phyloP scores from a whole-genome alignment of 2,888 invertebrate species.

The Drosophila meridiana region DNA sequence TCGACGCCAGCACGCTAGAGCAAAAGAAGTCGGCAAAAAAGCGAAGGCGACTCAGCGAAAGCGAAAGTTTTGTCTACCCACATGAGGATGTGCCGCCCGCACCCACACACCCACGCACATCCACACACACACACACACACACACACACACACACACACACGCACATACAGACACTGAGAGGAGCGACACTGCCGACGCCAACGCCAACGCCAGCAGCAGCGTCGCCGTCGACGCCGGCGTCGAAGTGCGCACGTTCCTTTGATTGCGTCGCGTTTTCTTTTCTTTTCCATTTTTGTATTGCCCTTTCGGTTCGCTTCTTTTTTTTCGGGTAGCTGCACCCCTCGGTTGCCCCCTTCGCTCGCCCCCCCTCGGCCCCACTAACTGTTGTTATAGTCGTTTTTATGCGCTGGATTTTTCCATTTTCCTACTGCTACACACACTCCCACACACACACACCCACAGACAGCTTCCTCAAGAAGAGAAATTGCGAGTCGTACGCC shows the following conservation, averaged over 20 bases:
- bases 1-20: conserved; percentile 20
- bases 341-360: conserved; percentile 2
- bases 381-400: conserved; percentile 62
- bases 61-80: conserved; percentile 72
- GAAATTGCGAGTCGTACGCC: conserved; percentile 21
- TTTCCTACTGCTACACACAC: conserved; percentile 22
- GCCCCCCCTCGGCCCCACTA: neutral
- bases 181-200: conserved; percentile 22
- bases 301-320: conserved; percentile 42
- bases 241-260: conserved; percentile 57
- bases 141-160: conserved; percentile 25
- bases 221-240: conserved; percentile 24
- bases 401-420: conserved; percentile 48
- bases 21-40: conserved; percentile 36
- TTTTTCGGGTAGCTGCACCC: conserved; percentile 15
- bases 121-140: conserved; percentile 29
- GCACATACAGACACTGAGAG: conserved; percentile 20
- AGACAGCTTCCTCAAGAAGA: conserved; percentile 51
- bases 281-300: conserved; percentile 58
- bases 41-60: conserved; percentile 69
- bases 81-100: conserved; percentile 40
- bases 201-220: conserved; percentile 4
- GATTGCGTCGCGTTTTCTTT: conserved; percentile 50
- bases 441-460: conserved; percentile 12
- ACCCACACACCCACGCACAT: conserved; percentile 26